Evolutionary conservation across 2,797 vertebrate genomes (phyloP).

Genomic region (Catamblyrhynchus diadema): DNA sequence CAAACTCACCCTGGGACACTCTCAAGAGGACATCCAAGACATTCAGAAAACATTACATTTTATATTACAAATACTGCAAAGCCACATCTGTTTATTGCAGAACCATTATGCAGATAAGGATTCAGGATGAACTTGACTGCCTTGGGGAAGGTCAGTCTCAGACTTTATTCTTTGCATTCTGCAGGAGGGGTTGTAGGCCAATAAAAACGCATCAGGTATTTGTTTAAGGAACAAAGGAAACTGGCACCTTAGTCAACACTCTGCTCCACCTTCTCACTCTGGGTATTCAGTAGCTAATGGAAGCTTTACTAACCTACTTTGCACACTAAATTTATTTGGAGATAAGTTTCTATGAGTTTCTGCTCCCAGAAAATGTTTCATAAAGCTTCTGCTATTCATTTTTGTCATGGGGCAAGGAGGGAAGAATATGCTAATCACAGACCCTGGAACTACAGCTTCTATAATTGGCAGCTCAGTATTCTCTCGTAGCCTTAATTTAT

Average conservation of each 20-base stretch:
- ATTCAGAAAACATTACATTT: background rate
- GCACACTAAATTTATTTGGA: background rate
- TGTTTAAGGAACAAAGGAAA: constrained; percentile 12
- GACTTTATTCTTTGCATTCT: background rate
- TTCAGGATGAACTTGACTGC: constrained; percentile 15
- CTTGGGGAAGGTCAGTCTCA: background rate
- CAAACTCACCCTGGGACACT: background rate
- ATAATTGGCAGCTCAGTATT: constrained; percentile 42
- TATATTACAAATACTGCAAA: constrained; percentile 1
- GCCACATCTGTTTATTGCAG: constrained; percentile 27
- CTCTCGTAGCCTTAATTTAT: constrained; percentile 26
- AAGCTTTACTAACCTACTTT: background rate
- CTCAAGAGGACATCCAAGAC: background rate
- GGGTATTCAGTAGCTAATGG: background rate
- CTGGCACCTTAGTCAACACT: background rate
- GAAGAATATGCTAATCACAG: constrained; percentile 42
- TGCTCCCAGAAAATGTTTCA: background rate
- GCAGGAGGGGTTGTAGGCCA: background rate
- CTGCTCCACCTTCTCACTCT: background rate
- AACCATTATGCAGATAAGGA: constrained; percentile 30
- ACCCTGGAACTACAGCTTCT: constrained; percentile 5
- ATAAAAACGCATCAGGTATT: background rate
- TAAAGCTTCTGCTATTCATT: constrained; percentile 7
- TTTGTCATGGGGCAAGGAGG: background rate
- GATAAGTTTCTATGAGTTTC: background rate